Conservation (phyloP, 2,113 vertebrate species). For the Chloropsis hardwickii region DNA sequence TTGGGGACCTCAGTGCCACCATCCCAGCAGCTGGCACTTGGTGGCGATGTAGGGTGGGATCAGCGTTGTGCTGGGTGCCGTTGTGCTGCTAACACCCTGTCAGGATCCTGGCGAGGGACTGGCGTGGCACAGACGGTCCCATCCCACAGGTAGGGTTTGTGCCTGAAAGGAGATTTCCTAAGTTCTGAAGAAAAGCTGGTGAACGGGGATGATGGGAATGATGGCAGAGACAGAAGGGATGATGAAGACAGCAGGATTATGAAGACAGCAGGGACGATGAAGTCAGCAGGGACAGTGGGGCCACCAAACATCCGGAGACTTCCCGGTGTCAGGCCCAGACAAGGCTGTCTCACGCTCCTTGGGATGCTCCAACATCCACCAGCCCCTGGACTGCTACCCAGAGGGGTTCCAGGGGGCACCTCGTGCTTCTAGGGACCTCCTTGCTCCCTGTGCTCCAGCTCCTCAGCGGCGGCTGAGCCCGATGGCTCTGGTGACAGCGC, state of each 20-base stretch:
- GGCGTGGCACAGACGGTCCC: accelerated
- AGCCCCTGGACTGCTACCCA: neutral
- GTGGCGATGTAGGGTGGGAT: neutral
- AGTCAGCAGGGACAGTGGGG: neutral
- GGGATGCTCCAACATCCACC: neutral
- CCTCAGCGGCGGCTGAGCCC: neutral
- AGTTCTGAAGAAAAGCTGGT: neutral
- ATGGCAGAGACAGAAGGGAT: neutral
- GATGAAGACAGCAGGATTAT: too few species aligned
- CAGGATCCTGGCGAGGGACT: accelerated
- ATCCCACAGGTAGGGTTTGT: neutral
- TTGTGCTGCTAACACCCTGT: neutral
- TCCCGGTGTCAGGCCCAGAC: too few species aligned
- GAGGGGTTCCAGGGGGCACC: accelerated
- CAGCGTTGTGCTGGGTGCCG: neutral
- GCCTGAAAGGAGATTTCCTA: neutral
- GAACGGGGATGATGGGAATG: accelerated
- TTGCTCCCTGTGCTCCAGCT: neutral
- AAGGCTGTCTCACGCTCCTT: accelerated
- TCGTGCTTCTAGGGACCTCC: too few species aligned
- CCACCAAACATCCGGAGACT: neutral
- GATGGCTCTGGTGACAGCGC: neutral
- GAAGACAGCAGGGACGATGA: neutral
- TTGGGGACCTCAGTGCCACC: neutral
- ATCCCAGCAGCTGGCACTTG: neutral